phyloP scores from a whole-genome alignment of 1,140 invertebrate genomes.

The Apis dorsata region DNA sequence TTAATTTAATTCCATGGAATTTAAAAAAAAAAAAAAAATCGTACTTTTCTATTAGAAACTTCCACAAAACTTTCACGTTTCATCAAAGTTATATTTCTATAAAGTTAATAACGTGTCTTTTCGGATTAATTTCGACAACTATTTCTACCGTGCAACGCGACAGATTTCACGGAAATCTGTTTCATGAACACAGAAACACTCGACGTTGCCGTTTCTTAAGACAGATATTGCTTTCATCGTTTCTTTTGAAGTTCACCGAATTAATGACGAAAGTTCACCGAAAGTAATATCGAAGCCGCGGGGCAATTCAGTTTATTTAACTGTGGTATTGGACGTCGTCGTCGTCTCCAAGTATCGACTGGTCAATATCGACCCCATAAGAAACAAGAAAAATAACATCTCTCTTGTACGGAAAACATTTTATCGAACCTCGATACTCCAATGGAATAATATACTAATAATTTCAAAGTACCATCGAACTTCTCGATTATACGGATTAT shows the following conservation, averaged over 20 bases:
- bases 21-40: too few species aligned
- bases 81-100: neutral
- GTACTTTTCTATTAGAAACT: neutral
- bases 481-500: neutral
- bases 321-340: conserved; percentile 49
- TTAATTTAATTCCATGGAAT: too few species aligned
- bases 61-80: neutral
- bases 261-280: conserved; percentile 61
- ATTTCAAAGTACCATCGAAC: neutral
- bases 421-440: conserved; percentile 33
- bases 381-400: conserved; percentile 42
- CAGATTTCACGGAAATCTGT: conserved; percentile 7
- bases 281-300: conserved; percentile 58
- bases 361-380: conserved; percentile 33
- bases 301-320: conserved; percentile 54
- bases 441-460: neutral
- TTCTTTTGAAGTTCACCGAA: conserved; percentile 58
- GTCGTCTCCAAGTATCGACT: conserved; percentile 15
- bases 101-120: neutral
- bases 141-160: neutral
- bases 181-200: neutral
- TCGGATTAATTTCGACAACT: neutral
- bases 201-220: conserved; percentile 15
- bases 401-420: neutral
- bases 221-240: conserved; percentile 53